Conservation (phyloP, 2,113 vertebrate species). For the Anthoscopus minutus region DNA sequence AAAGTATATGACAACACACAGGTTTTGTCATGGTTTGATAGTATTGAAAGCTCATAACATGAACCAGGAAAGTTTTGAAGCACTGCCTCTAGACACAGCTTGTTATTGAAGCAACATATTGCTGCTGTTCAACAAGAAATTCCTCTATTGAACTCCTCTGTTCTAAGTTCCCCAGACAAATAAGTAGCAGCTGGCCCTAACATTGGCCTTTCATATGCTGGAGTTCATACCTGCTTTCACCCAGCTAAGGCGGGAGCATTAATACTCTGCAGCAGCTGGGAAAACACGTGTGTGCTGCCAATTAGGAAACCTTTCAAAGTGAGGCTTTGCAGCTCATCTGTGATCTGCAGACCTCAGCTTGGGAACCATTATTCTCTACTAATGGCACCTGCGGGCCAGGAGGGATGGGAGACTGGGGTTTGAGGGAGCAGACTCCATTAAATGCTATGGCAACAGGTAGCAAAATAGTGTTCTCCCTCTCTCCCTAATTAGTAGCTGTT, state of each 20-base stretch:
- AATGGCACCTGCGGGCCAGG: conserved; percentile 16
- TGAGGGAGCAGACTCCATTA: conserved; percentile 20
- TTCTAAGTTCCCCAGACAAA: background rate
- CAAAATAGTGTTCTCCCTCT: background rate
- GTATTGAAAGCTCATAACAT: background rate
- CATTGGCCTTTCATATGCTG: background rate
- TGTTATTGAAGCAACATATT: background rate
- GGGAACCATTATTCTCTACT: conserved; percentile 32
- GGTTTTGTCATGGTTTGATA: background rate
- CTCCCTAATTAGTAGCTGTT: conserved; percentile 38
- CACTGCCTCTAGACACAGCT: background rate
- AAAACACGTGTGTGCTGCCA: background rate
- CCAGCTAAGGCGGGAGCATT: background rate
- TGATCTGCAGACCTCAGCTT: conserved; percentile 7
- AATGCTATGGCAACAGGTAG: conserved; percentile 49
- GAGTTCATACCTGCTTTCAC: background rate
- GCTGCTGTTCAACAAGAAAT: background rate
- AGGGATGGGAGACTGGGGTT: background rate
- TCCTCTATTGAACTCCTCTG: background rate
- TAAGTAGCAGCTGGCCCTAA: background rate
- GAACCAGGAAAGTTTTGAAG: background rate
- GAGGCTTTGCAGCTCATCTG: conserved; percentile 17
- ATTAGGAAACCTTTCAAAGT: conserved; percentile 44
- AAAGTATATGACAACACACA: background rate
- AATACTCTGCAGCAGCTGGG: background rate